Evolutionary conservation across 2,113 vertebrate genomes (phyloP).

Genomic region (Periophthalmus modestus): DNA sequence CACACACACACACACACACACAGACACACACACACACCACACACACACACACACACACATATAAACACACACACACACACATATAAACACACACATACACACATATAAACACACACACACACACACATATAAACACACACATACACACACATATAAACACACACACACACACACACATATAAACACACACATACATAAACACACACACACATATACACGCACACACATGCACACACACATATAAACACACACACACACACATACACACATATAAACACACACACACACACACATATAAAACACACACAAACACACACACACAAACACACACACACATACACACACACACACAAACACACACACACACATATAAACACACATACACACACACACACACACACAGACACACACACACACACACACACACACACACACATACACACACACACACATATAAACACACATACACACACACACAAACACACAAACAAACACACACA

Average conservation of each 20-base stretch:
- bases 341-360: slow-evolving; percentile 1
- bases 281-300: background rate
- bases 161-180: background rate
- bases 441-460: too few relatives aligned
- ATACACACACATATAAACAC: too few relatives aligned
- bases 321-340: slow-evolving; percentile 5
- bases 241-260: background rate
- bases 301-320: slow-evolving; percentile 1
- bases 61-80: background rate
- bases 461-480: slow-evolving; percentile 4
- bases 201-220: background rate
- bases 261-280: too few relatives aligned
- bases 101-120: slow-evolving; percentile 1
- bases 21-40: slow-evolving; percentile 1
- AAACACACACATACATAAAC: too few relatives aligned
- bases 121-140: too few relatives aligned
- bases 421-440: background rate
- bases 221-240: background rate
- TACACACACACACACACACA: slow-evolving; percentile 3
- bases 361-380: background rate
- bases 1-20: slow-evolving; percentile 2
- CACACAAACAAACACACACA: slow-evolving; percentile 2
- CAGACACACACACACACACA: slow-evolving; percentile 1
- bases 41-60: too few relatives aligned
- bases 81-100: too few relatives aligned